phyloP scores from a whole-genome alignment of 2,113 vertebrate genomes.

The Gallinago jamesoni region DNA sequence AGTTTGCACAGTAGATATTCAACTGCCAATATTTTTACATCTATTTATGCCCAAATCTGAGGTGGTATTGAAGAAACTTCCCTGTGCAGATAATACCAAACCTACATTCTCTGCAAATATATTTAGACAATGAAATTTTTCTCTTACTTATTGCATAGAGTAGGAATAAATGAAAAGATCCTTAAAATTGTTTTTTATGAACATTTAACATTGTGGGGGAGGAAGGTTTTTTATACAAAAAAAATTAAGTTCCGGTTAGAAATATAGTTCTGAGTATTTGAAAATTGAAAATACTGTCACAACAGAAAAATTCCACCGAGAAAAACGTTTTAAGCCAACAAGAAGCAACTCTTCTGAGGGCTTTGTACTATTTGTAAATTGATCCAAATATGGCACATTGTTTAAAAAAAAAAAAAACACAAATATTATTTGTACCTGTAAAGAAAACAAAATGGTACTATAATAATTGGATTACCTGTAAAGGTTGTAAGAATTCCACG shows the following conservation, averaged over 20 bases:
- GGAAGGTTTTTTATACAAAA: not conserved
- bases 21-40: not conserved
- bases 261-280: not conserved
- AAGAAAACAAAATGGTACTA: not conserved
- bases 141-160: not conserved
- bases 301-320: not conserved
- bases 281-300: not conserved
- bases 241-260: not conserved
- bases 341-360: not conserved
- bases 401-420: not conserved
- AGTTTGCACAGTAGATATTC: not conserved
- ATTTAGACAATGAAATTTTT: not conserved
- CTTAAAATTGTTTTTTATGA: not conserved
- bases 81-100: not conserved
- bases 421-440: not conserved
- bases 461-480: not conserved
- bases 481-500: not conserved
- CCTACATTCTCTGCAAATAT: not conserved
- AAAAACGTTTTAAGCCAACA: not conserved
- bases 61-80: not conserved
- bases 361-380: not conserved
- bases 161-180: not conserved
- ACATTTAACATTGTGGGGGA: accelerated
- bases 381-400: not conserved
- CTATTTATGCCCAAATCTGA: not conserved